phyloP scores from a whole-genome alignment of 2,888 invertebrate species.

The Apamea crenata region DNA sequence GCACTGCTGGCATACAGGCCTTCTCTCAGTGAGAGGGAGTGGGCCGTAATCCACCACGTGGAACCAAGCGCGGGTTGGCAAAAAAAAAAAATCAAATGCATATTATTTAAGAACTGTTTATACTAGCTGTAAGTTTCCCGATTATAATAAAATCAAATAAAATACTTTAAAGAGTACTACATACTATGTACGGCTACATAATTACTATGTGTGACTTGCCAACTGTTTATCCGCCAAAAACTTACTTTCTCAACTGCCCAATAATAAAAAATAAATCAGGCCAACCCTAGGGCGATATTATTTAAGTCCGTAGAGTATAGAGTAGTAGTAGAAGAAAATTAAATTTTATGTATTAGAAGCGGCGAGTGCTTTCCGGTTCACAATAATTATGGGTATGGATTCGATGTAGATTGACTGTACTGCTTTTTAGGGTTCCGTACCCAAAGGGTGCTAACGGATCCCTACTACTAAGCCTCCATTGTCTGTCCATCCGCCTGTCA shows the following conservation, averaged over 20 bases:
- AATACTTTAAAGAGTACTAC: background rate
- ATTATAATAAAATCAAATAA: too few species aligned
- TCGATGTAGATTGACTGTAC: background rate
- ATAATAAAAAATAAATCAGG: background rate
- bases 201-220: background rate
- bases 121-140: too few species aligned
- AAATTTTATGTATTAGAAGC: constrained; percentile 39
- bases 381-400: background rate
- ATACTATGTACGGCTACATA: background rate
- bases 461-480: background rate
- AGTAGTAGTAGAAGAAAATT: constrained; percentile 49
- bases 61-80: too few species aligned
- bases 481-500: background rate
- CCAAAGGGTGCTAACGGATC: background rate
- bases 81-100: too few species aligned
- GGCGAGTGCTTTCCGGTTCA: constrained; percentile 1
- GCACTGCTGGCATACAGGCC: too few species aligned
- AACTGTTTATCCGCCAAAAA: background rate
- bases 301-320: constrained; percentile 22
- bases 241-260: background rate
- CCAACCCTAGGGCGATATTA: constrained; percentile 42
- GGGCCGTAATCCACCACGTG: too few species aligned
- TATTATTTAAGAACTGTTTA: too few species aligned
- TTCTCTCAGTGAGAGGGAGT: too few species aligned
- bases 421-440: background rate